phyloP scores from a whole-genome alignment of 2,113 vertebrate species.

The crab-eating macaque (Macaca fascicularis) region T2T-MFA8v1.1 NC_088375.1:68991001-68991500 shows the following conservation, averaged over 20 bases:
- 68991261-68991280: background rate
- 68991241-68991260: background rate
- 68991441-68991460: background rate
- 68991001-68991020: background rate
- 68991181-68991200: background rate
- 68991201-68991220: background rate
- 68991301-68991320: background rate
- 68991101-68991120: background rate
- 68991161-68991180: background rate
- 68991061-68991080: background rate
- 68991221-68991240: background rate
- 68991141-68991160: background rate
- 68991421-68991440: background rate
- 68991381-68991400: background rate
- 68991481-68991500: background rate
- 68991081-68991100: background rate
- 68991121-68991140: background rate
- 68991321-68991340: background rate
- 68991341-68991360: background rate
- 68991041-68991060: background rate
- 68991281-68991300: background rate
- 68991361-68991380: background rate
- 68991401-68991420: background rate
- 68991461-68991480: background rate
- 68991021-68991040: background rate